phyloP scores from a whole-genome alignment of 2,113 vertebrate species.

The Micronycteris hirsuta region DNA sequence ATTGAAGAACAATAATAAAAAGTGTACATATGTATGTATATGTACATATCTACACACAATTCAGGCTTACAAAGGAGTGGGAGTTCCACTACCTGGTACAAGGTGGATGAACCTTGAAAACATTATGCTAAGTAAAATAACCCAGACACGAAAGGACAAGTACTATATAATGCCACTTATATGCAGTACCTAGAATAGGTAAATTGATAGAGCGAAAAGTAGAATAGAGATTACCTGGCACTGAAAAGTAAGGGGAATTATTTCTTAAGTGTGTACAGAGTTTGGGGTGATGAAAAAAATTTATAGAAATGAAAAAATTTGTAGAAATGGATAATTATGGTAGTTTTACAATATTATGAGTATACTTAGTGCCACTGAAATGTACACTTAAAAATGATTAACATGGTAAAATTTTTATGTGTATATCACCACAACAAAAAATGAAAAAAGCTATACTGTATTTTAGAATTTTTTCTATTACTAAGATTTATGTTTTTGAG shows the following conservation, averaged over 20 bases:
- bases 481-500: background rate
- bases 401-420: background rate
- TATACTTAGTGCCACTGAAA: background rate
- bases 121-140: background rate
- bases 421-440: background rate
- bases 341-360: background rate
- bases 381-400: background rate
- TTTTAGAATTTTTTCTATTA: background rate
- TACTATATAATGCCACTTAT: too few relatives aligned
- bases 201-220: background rate
- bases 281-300: background rate
- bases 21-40: too few relatives aligned
- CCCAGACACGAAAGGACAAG: too few relatives aligned
- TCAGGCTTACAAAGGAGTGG: too few relatives aligned
- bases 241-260: background rate
- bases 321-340: background rate
- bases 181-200: background rate
- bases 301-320: background rate
- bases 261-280: background rate
- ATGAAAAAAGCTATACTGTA: background rate
- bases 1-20: too few relatives aligned
- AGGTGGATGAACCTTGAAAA: background rate
- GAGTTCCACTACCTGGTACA: background rate
- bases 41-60: too few relatives aligned
- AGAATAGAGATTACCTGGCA: background rate